Percentiles rank a stretch among this genome's conserved stretches.
Conservation (phyloP, 2,888 invertebrate species). For the Strigamia maritima region DNA sequence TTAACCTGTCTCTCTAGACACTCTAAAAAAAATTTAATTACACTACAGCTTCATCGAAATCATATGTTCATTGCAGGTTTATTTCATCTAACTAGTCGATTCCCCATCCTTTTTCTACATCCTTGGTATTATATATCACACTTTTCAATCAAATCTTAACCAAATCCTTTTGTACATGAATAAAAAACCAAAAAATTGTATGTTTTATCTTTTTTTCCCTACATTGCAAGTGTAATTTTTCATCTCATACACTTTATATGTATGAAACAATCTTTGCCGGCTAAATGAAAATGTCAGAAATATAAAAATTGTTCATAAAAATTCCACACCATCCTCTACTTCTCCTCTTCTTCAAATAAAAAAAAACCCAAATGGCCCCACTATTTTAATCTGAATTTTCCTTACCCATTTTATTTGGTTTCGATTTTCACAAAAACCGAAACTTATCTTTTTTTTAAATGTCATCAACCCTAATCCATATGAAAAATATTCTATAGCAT, state of each 20-base stretch:
- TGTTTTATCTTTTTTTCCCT: background rate
- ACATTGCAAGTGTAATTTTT: constrained; percentile 23
- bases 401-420: background rate
- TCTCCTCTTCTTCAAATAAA: background rate
- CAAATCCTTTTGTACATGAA: background rate
- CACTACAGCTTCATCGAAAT: no score
- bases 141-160: background rate
- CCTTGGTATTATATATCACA: background rate
- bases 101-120: background rate
- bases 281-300: constrained; percentile 32
- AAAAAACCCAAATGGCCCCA: constrained; percentile 1
- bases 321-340: constrained; percentile 22
- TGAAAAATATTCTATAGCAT: no score
- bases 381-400: constrained; percentile 7
- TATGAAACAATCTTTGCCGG: constrained; percentile 29
- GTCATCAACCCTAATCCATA: no score
- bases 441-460: background rate
- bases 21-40: no score
- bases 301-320: constrained; percentile 34
- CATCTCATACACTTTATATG: constrained; percentile 26
- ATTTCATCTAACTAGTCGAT: no score
- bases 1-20: no score
- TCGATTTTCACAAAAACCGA: background rate
- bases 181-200: background rate
- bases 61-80: no score